Base-by-base conservation (phyloP, 2,113 vertebrate species). In the Macroglossus sobrinus region DNA sequence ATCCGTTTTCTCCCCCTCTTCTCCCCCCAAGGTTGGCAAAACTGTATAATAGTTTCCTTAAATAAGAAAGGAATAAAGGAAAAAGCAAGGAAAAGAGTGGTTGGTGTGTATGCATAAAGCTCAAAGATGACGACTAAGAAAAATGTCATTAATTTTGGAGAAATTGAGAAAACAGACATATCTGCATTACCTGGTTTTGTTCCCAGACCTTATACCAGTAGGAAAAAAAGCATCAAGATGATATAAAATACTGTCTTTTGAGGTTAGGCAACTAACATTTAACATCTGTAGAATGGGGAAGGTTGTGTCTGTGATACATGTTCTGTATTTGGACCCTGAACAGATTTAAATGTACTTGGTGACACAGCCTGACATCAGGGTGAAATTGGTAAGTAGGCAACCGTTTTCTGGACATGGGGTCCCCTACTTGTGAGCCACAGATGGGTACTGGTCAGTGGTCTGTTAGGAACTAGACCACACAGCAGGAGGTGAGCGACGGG, bases 121-220 rank as follows among this genome's bases (percentile, higher is more conserved):
- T 87, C 50, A 63, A 43, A 82, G 68, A 76, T 33, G 84, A 89
- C 92, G 61, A 96, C 79, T 78, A 87, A 96, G 26, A 14, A 47
- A 95, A 71, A 53, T 84, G 93, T 66, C 92, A 90, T 91, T 84
- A 66, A 89, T 86, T 97, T 96, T 96, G 64, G 82, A 59, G 33
- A 80, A 92, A 96, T 14, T 74, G 92, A 97, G 96, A 75, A 93
- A 92, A 24, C 11, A 72, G 57, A 47, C 53, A 61, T 80, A 72
- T 88, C 53, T 94, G 13, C 69, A 93, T 50, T 19, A 64, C 35
- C n/a, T 79, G 33, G n/a, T 5, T 91, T 69, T 69, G 15, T 30
- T 71, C 18, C 12, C 59, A n/a, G 14, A 26, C 59, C 5, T 69
- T 40, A 45, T 26, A n/a, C 63, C n/a, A 15, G 28, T 22, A 69